Conservation (phyloP, 2,113 vertebrate genomes). For the Siphamia tubifer region DNA sequence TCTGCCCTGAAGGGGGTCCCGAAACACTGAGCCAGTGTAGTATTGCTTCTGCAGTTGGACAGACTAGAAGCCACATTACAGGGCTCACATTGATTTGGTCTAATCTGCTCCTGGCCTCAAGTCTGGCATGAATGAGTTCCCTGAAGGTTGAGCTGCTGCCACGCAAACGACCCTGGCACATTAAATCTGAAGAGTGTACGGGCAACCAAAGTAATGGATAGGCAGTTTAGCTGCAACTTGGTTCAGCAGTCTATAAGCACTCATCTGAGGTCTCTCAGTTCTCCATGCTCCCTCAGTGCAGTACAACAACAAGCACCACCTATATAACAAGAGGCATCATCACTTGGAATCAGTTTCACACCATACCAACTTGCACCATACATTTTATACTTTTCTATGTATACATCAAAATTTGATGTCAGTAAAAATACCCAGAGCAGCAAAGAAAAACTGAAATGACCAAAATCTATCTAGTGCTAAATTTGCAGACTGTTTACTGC, state of each 20-base stretch:
- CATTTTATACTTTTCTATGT: slow-evolving; percentile 5
- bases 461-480: slow-evolving; percentile 61
- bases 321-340: slow-evolving; percentile 25
- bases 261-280: slow-evolving; percentile 62
- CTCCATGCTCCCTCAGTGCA: slow-evolving; percentile 55
- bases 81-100: slow-evolving; percentile 73
- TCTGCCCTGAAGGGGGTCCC: slow-evolving; percentile 64
- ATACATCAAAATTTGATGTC: slow-evolving; percentile 35
- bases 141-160: slow-evolving; percentile 69
- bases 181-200: slow-evolving; percentile 66
- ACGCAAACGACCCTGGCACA: slow-evolving; percentile 75
- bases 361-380: background rate
- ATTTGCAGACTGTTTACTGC: slow-evolving; percentile 61
- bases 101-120: slow-evolving; percentile 65
- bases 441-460: slow-evolving; percentile 28
- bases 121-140: slow-evolving; percentile 66
- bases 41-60: slow-evolving; percentile 34
- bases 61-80: slow-evolving; percentile 63
- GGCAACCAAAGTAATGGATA: slow-evolving; percentile 67
- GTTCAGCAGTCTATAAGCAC: slow-evolving; percentile 69
- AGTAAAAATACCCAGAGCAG: slow-evolving; percentile 1
- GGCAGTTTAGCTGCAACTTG: slow-evolving; percentile 64
- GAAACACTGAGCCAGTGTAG: slow-evolving; percentile 37
- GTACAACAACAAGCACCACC: slow-evolving; percentile 29
- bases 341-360: slow-evolving; percentile 19